Conservation (phyloP, 2,888 invertebrate genomes). For the Rhogogaster chlorosoma region DNA sequence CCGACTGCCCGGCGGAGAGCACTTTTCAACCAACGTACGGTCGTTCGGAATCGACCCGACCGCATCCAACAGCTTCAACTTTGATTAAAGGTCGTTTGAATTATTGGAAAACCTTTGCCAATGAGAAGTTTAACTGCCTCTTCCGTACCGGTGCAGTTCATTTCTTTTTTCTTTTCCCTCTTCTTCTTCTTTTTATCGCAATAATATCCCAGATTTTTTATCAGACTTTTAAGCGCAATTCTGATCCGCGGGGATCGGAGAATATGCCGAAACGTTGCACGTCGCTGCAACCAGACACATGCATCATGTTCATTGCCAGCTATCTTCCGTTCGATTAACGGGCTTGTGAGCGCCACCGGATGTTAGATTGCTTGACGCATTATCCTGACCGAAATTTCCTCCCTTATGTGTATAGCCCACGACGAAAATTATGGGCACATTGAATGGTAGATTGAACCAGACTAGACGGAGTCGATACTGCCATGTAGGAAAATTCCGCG, state of each 20-base stretch:
- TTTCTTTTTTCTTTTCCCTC: too few relatives aligned
- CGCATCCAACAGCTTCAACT: slow-evolving; percentile 2
- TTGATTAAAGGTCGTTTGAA: slow-evolving; percentile 37
- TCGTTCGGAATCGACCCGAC: slow-evolving; percentile 1
- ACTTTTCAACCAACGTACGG: slow-evolving; percentile 23
- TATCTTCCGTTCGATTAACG: slow-evolving; percentile 5
- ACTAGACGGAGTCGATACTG: neutral
- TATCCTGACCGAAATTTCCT: neutral
- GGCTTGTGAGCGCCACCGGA: neutral
- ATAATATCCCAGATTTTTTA: too few relatives aligned
- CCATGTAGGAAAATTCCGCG: neutral
- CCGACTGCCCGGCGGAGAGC: slow-evolving; percentile 45
- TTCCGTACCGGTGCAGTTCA: neutral
- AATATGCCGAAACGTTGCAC: neutral
- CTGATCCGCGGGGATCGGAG: neutral
- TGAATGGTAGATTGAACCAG: neutral
- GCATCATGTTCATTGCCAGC: neutral
- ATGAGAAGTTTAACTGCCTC: slow-evolving; percentile 24
- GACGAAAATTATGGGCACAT: neutral
- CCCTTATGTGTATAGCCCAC: neutral
- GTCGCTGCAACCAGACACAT: neutral
- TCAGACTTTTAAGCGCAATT: too few relatives aligned
- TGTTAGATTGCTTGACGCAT: slow-evolving; percentile 9
- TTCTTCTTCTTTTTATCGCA: neutral
- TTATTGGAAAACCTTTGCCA: neutral